Evolutionary conservation across 2,888 invertebrate genomes (phyloP), one percentile per base, ranked within the genome.

Genomic region (Blastobasis adustella): DNA sequence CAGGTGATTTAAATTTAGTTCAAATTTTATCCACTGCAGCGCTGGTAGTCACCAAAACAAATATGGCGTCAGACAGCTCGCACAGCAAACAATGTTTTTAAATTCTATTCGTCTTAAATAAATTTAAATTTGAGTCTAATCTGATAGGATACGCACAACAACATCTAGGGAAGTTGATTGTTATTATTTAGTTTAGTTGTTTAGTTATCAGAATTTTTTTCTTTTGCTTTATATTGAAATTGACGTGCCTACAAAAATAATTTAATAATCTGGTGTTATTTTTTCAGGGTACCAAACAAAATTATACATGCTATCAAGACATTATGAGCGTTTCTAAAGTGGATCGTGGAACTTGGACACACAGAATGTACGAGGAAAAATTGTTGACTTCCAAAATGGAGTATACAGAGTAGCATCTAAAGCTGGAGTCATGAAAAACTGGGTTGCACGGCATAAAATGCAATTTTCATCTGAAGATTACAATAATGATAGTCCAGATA

Each of bases 371-470:
- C 9, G 42, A 10, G 51, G 51, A 49, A 53, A 51, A 48, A 45
- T 55, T 9, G 42, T 55, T 39, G 51, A 53, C 39, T 43, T 45
- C 10, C 49, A 49, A 23, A 41, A 55, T 36, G 53, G 53, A 10
- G 49, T 49, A 36, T 55, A 51, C 45, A 38, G 47, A 53, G 45
- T 55, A 23, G 51, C 53, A 37, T 53, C 55, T 5, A 48, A 44
- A 38, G 39, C 45, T 9, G 55, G 53, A 45, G 49, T 40, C 43
- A 52, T 55, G 10, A 50, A 52, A 42, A 50, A 52, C 9, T 55
- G 50, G 55, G 52, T 55, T 41, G 40, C 45, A 9, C 46, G 51
- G 10, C 46, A 47, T 10, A 47, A 55, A 5, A 6, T 51, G 36
- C 39, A 49, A n/a, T 8, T 47, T 6, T 53, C 55, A 23, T 47